Percentiles rank a stretch among this genome's conserved stretches.
Evolutionary conservation across 1,140 invertebrate genomes (phyloP).

Genomic region (Pemphigus obesinymphae): DNA sequence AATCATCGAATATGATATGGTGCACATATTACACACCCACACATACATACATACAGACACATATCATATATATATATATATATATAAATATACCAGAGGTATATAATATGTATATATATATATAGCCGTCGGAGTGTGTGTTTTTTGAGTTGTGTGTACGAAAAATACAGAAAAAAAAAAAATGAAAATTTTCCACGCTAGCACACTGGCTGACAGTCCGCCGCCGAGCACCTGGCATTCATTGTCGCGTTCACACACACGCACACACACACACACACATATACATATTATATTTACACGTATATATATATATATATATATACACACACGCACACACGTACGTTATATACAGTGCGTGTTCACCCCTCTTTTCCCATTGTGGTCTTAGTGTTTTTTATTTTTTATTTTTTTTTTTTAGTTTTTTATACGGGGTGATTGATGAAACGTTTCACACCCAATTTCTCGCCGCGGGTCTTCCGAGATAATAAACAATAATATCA

Average conservation of each 20-base stretch:
- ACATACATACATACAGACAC: too few relatives aligned
- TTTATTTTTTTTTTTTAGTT: slow-evolving; percentile 18
- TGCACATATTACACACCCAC: too few relatives aligned
- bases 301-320: background rate
- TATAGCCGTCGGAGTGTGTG: background rate
- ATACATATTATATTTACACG: too few relatives aligned
- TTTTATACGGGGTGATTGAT: slow-evolving; percentile 37
- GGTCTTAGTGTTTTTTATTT: background rate
- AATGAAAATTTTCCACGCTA: slow-evolving; percentile 33
- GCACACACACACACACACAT: background rate
- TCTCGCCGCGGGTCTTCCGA: slow-evolving; percentile 18
- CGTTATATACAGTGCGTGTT: background rate
- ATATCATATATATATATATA: too few relatives aligned
- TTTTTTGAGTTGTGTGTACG: background rate
- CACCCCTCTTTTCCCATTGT: slow-evolving; percentile 40
- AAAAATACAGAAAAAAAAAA: background rate
- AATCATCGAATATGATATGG: background rate
- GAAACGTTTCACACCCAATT: slow-evolving; percentile 41
- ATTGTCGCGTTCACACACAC: slow-evolving; percentile 2
- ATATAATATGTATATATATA: background rate
- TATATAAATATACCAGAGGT: too few relatives aligned
- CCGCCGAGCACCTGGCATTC: slow-evolving; percentile 36
- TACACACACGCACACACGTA: background rate
- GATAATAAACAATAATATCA: slow-evolving; percentile 42
- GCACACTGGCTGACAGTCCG: slow-evolving; percentile 3